Evolutionary conservation across 23 tunicate species (phyloP).

Genomic region (Diplosoma virens): DNA sequence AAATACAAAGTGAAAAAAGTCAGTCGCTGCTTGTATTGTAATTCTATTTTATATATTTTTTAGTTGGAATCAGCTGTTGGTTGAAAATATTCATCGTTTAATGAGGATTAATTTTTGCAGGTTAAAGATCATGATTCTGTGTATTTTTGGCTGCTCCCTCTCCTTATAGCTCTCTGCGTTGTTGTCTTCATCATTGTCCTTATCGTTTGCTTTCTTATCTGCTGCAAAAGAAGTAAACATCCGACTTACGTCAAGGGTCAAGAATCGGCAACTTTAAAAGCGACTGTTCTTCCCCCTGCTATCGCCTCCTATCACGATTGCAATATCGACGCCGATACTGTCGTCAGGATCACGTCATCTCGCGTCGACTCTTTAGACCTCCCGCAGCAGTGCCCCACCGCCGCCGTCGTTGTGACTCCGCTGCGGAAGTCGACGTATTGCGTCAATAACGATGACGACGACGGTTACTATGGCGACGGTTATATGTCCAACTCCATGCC

Average conservation of each 20-base stretch:
- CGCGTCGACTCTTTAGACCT: background rate
- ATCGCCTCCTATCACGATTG: background rate
- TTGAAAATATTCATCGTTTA: too few relatives aligned
- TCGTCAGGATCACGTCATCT: slow-evolving; percentile 41
- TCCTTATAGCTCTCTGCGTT: slow-evolving; percentile 29
- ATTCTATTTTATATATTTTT: too few relatives aligned
- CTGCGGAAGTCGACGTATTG: background rate
- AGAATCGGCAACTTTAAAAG: slow-evolving; percentile 30
- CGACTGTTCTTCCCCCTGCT: background rate
- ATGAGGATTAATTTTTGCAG: too few relatives aligned
- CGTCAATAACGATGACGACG: slow-evolving; percentile 5
- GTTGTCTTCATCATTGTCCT: slow-evolving; percentile 17
- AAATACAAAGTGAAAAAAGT: too few relatives aligned
- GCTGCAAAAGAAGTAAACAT: background rate
- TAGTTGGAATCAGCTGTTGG: too few relatives aligned
- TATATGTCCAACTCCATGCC: slow-evolving; percentile 55
- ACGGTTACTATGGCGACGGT: slow-evolving; percentile 26
- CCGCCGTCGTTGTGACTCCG: slow-evolving; percentile 53
- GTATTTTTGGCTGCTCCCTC: slow-evolving; percentile 47
- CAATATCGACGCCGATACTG: slow-evolving; percentile 35
- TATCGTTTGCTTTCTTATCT: background rate
- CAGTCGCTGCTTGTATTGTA: too few relatives aligned
- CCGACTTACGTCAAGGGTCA: slow-evolving; percentile 24
- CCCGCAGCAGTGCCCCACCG: slow-evolving; percentile 52
- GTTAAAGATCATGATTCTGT: background rate